Evolutionary conservation across 2,113 vertebrate species (phyloP).

Genomic region (Montifringilla adamsi): DNA sequence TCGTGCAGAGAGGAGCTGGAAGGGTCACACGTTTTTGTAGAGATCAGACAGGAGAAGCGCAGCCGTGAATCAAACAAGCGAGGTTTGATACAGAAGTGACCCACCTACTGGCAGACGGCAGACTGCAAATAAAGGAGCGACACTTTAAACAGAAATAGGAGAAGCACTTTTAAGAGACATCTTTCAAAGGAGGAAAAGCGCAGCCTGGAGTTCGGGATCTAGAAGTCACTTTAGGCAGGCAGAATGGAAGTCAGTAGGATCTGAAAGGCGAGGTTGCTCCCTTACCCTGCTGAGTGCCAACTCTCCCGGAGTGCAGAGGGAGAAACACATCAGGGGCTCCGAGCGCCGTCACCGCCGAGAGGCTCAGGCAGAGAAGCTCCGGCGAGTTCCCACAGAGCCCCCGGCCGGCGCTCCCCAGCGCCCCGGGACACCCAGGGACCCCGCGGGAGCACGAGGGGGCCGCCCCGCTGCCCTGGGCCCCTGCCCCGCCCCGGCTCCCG

Average conservation of each 20-base stretch:
- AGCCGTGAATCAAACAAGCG: background rate
- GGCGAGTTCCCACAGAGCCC: background rate
- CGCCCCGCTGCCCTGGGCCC: background rate
- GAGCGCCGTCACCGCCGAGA: rapidly evolving
- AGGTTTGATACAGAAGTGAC: background rate
- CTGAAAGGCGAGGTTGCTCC: background rate
- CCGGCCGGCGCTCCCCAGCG: background rate
- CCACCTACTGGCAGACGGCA: background rate
- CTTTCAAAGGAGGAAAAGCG: background rate
- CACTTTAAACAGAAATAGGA: background rate
- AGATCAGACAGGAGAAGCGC: background rate
- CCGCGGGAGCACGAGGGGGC: background rate
- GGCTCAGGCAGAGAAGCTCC: background rate
- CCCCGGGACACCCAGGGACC: background rate
- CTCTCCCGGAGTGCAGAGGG: background rate
- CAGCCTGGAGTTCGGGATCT: background rate
- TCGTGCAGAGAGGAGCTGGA: background rate
- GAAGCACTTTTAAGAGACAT: background rate
- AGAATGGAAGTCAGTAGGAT: background rate
- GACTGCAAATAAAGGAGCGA: background rate
- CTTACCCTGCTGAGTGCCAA: background rate
- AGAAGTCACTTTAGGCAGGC: background rate
- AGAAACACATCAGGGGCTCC: no score
- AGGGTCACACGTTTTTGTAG: background rate
- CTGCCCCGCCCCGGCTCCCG: background rate